phyloP scores from a whole-genome alignment of 2,797 vertebrate genomes.

The Chelidonichthys spinosus region DNA sequence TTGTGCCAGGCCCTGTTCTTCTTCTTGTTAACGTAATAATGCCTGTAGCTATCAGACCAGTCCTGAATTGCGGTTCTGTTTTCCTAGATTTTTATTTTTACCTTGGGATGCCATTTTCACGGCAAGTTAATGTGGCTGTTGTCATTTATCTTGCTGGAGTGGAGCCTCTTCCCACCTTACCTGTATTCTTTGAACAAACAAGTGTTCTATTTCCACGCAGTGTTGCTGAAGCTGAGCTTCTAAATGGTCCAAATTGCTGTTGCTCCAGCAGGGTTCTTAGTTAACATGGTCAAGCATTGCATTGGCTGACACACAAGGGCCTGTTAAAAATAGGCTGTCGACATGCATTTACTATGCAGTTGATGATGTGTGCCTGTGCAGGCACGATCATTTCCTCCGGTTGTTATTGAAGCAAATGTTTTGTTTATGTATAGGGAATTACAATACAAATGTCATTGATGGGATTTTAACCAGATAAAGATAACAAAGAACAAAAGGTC shows the following conservation, averaged over 20 bases:
- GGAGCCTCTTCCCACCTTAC: background rate
- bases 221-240: background rate
- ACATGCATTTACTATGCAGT: background rate
- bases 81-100: background rate
- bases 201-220: background rate
- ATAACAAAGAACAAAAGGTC: background rate
- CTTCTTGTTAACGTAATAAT: background rate
- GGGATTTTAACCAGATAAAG: background rate
- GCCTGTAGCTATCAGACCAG: background rate
- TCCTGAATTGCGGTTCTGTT: background rate
- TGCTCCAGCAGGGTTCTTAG: background rate
- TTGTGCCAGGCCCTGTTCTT: background rate
- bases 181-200: slow-evolving; percentile 17
- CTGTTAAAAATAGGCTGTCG: background rate
- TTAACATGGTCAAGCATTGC: slow-evolving; percentile 2
- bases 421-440: background rate
- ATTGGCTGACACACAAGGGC: background rate
- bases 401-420: background rate
- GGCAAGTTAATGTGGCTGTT: slow-evolving; percentile 15
- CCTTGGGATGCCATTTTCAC: slow-evolving; percentile 3
- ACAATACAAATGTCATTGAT: slow-evolving; percentile 13
- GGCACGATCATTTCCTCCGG: background rate
- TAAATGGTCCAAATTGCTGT: background rate
- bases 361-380: background rate
- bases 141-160: slow-evolving; percentile 27